Percentiles rank a stretch among this genome's conserved stretches.
phyloP scores from a whole-genome alignment of 2,113 vertebrate genomes.

The Thunnus thynnus region DNA sequence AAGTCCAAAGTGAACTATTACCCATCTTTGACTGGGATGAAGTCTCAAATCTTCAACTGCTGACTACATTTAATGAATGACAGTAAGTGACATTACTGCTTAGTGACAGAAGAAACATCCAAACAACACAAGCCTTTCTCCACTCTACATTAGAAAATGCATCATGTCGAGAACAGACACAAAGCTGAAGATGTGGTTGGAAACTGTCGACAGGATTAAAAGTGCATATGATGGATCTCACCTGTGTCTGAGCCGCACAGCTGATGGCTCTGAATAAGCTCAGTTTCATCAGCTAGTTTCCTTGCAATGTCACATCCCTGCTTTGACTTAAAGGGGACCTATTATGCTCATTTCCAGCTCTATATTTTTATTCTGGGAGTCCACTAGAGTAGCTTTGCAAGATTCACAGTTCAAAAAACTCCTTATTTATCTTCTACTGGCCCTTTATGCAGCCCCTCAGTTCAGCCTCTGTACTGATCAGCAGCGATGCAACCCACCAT shows the following conservation, averaged over 20 bases:
- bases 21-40: background rate
- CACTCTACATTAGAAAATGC: constrained; percentile 5
- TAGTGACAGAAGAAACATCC: background rate
- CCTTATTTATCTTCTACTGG: too few species aligned
- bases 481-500: too few species aligned
- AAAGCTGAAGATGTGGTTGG: constrained; percentile 14
- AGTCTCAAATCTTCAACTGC: background rate
- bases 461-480: too few species aligned
- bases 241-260: constrained; percentile 34
- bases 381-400: too few species aligned
- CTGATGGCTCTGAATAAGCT: constrained; percentile 47
- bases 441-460: too few species aligned
- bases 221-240: constrained; percentile 39
- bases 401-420: too few species aligned
- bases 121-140: constrained; percentile 8
- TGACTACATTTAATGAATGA: too few species aligned
- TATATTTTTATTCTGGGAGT: too few species aligned
- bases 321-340: constrained; percentile 49
- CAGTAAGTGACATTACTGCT: background rate
- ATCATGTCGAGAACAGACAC: constrained; percentile 25
- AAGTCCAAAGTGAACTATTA: background rate
- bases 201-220: constrained; percentile 15
- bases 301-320: constrained; percentile 53
- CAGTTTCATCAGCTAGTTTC: constrained; percentile 35
- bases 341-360: too few species aligned